Base-by-base conservation (phyloP, 2,113 vertebrate genomes). In the Pontoporia blainvillei region DNA sequence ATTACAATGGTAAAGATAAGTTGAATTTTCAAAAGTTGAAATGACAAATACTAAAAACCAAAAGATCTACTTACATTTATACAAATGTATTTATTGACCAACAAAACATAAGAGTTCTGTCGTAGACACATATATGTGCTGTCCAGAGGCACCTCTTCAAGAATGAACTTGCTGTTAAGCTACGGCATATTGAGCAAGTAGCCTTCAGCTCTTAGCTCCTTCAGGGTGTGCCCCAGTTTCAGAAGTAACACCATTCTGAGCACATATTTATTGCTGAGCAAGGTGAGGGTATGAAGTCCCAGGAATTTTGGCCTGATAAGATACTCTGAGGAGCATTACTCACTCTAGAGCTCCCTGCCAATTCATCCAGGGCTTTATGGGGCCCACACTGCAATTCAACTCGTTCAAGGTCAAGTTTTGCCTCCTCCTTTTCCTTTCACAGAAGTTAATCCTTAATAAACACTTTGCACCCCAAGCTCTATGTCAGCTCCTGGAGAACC, bases 11-110 rank as follows among this genome's bases (percentile, higher is more conserved):
- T 64, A 75, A 84, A 11, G 31, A 93, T 61, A 34, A 84, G 2
- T 3, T 81, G 31, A 69, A 93, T 71, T 81, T 86, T 27, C 20
- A 92, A 93, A 96, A 27, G 18, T 17, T 84, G 6, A 89, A 78
- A 54, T 62, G 62, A 23, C 6, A 72, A 20, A 73, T 52, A 79
- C 36, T 90, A 59, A 64, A 94, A 75, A 15, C 4, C 11, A 39
- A 75, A 69, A 91, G 25, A 52, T 39, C 15, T 62, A 62, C 3
- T 54, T 72, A 64, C 29, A 71, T 36, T 25, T 91, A 15, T 61
- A 61, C 7, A 88, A 69, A 49, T 64, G 6, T 46, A 57, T 76
- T 59, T 52, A 90, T 27, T 86, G 29, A 75, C 12, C 23, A 59
- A 54, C 3, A 57, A 78, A 78, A 54, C 1, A 41, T 7, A 39